Evolutionary conservation across 1,140 invertebrate genomes (phyloP).

Genomic region (Archegozetes longisetosus): DNA sequence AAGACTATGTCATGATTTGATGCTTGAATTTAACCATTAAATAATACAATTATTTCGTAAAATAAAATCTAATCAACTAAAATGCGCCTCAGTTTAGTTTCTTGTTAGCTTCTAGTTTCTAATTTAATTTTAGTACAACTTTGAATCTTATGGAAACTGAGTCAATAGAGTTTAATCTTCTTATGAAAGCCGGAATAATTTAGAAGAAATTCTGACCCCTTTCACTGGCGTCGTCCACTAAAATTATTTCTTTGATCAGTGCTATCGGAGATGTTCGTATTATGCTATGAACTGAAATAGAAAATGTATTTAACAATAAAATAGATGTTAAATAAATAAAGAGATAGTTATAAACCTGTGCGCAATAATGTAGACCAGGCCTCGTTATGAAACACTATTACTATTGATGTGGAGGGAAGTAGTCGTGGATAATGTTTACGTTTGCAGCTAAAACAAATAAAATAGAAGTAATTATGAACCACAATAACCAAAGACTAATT

Average conservation of each 20-base stretch:
- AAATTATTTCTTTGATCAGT: slow-evolving; percentile 33
- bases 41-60: too few relatives aligned
- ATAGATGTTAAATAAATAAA: background rate
- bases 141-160: too few relatives aligned
- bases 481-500: slow-evolving; percentile 18
- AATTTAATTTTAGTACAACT: too few relatives aligned
- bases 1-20: background rate
- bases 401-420: slow-evolving; percentile 29
- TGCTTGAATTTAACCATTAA: too few relatives aligned
- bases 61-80: too few relatives aligned
- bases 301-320: background rate
- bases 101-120: too few relatives aligned
- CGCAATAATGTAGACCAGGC: slow-evolving; percentile 35
- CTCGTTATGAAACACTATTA: slow-evolving; percentile 38
- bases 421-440: slow-evolving; percentile 20
- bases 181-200: too few relatives aligned
- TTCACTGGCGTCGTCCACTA: slow-evolving; percentile 38
- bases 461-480: background rate
- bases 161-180: too few relatives aligned
- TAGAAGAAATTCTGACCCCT: slow-evolving; percentile 23
- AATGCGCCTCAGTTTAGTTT: too few relatives aligned
- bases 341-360: slow-evolving; percentile 20
- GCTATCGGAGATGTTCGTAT: slow-evolving; percentile 31
- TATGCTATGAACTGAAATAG: slow-evolving; percentile 28
- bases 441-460: slow-evolving; percentile 18